phyloP scores from a whole-genome alignment of 2,113 vertebrate genomes.

The Passer domesticus region DNA sequence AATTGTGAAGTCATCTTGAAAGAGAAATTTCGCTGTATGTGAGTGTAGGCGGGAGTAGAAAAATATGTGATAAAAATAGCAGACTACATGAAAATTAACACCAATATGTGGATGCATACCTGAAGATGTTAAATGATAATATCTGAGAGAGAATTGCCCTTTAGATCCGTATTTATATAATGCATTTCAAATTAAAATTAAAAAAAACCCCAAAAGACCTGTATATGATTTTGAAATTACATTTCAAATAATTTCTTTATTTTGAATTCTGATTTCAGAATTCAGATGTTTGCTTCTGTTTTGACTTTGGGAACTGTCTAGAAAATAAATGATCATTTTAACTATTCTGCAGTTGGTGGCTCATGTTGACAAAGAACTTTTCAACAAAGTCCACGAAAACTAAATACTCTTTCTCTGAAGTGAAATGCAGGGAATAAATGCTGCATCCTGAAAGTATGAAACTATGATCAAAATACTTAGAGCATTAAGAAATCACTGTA shows the following conservation, averaged over 20 bases:
- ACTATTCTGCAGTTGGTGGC: neutral
- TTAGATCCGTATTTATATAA: neutral
- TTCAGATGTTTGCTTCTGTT: neutral
- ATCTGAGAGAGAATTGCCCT: neutral
- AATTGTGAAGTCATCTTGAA: slow-evolving; percentile 38
- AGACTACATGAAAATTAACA: neutral
- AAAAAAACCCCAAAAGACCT: neutral
- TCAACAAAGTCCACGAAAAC: neutral
- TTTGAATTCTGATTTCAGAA: neutral
- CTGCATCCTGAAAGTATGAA: neutral
- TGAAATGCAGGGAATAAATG: neutral
- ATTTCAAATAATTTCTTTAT: neutral
- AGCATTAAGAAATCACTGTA: neutral
- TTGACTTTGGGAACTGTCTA: neutral
- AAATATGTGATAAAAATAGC: slow-evolving; percentile 43
- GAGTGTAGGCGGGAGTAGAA: slow-evolving; percentile 14
- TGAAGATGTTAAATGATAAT: neutral
- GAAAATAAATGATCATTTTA: neutral
- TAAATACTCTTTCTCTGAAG: neutral
- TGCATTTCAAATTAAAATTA: neutral
- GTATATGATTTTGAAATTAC: neutral
- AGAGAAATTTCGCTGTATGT: slow-evolving; percentile 17
- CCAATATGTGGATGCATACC: neutral
- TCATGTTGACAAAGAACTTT: neutral
- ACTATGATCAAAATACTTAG: neutral